phyloP scores from a whole-genome alignment of 1,140 invertebrate genomes.

The Drosophila lowei region DNA sequence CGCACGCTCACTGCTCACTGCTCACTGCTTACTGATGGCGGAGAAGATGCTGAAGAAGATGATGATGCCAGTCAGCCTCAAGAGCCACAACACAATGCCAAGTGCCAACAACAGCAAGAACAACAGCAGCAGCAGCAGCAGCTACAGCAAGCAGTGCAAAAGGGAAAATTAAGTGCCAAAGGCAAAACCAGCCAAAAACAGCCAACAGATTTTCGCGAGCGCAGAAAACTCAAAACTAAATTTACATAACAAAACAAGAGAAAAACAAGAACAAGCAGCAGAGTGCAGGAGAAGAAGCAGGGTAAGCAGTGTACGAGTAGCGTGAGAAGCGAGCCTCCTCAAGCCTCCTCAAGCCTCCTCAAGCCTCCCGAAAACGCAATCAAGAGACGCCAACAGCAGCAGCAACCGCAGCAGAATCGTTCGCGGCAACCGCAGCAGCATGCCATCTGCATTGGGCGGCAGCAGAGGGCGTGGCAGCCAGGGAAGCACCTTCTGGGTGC shows the following conservation, averaged over 20 bases:
- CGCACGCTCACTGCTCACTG: no score
- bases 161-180: slow-evolving; percentile 65
- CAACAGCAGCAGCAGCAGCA: slow-evolving; percentile 22
- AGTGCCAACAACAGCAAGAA: slow-evolving; percentile 43
- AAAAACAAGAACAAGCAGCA: slow-evolving; percentile 2
- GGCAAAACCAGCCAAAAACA: slow-evolving; percentile 39
- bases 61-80: slow-evolving; percentile 39
- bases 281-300: not conserved
- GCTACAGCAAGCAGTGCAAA: slow-evolving; percentile 20
- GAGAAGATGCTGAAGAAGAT: slow-evolving; percentile 29
- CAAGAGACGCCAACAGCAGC: slow-evolving; percentile 31
- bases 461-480: slow-evolving; percentile 17
- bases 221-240: slow-evolving; percentile 58
- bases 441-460: slow-evolving; percentile 26
- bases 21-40: not conserved
- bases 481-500: slow-evolving; percentile 30
- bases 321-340: no score
- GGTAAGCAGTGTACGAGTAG: not conserved
- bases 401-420: slow-evolving; percentile 12
- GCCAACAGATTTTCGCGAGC: slow-evolving; percentile 26
- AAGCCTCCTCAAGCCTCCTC: not conserved
- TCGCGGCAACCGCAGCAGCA: slow-evolving; percentile 19
- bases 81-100: slow-evolving; percentile 46
- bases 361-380: slow-evolving; percentile 37
- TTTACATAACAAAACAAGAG: slow-evolving; percentile 58